phyloP scores from a whole-genome alignment of 92 coral and sea anemone species.

The Siderastrea siderea region DNA sequence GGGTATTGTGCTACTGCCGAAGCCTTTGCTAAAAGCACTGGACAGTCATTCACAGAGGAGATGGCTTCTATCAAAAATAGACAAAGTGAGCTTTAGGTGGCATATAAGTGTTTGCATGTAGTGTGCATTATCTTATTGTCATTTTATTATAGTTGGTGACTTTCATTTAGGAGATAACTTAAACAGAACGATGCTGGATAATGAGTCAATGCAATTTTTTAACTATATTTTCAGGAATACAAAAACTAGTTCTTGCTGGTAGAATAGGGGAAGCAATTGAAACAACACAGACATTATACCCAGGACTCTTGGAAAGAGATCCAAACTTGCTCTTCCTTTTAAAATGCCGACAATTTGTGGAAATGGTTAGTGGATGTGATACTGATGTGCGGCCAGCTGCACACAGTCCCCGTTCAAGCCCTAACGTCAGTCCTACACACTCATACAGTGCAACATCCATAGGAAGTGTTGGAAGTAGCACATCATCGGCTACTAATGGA shows the following conservation, averaged over 20 bases:
- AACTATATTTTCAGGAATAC: constrained; percentile 82
- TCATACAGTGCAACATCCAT: constrained; percentile 83
- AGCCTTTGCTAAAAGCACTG: constrained; percentile 96
- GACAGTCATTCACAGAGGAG: constrained; percentile 95
- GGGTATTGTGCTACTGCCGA: constrained; percentile 99
- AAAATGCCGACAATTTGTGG: constrained; percentile 99
- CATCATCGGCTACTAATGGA: constrained; percentile 89
- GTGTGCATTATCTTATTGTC: too few relatives aligned
- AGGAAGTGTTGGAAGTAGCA: constrained; percentile 78
- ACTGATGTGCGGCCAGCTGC: constrained; percentile 97
- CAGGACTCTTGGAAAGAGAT: constrained; percentile 96
- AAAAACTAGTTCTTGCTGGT: constrained; percentile 94
- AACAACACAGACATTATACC: constrained; percentile 95
- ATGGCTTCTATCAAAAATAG: constrained; percentile 96
- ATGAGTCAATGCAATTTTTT: background rate
- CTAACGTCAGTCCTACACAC: constrained; percentile 98
- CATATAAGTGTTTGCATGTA: too few relatives aligned
- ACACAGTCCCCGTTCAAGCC: constrained; percentile 98
- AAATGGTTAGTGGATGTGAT: constrained; percentile 98
- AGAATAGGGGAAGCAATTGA: constrained; percentile 99
- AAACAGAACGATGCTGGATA: too few relatives aligned
- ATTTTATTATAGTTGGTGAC: too few relatives aligned
- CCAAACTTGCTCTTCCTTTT: constrained; percentile 92
- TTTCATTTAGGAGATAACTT: too few relatives aligned
- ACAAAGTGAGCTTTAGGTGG: constrained; percentile 80